phyloP scores from a whole-genome alignment of 2,797 vertebrate genomes.

The Lithobates pipiens region DNA sequence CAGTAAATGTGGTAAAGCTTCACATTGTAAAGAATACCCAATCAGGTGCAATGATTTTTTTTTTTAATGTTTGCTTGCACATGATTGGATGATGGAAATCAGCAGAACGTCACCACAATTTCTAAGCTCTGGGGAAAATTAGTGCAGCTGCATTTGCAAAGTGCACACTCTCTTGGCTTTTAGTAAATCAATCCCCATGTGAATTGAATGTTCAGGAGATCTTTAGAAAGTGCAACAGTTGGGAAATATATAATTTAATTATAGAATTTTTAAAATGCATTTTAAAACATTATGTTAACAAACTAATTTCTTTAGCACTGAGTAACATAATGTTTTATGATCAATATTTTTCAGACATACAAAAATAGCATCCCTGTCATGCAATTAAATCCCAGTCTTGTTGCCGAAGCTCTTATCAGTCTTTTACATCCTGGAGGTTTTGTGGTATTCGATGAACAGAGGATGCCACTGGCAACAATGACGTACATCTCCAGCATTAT shows the following conservation, averaged over 20 bases:
- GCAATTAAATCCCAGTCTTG: constrained; percentile 13
- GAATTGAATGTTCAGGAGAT: too few relatives aligned
- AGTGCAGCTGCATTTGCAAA: too few relatives aligned
- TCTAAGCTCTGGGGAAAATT: too few relatives aligned
- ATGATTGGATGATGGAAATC: too few relatives aligned
- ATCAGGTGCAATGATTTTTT: too few relatives aligned
- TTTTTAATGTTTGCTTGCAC: too few relatives aligned
- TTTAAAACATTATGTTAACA: neutral
- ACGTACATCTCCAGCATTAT: constrained; percentile 53
- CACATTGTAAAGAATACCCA: too few relatives aligned
- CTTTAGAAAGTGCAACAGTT: too few relatives aligned
- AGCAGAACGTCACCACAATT: too few relatives aligned
- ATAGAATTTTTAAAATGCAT: neutral
- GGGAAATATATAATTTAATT: neutral
- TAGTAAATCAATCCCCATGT: too few relatives aligned
- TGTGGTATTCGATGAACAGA: constrained; percentile 37
- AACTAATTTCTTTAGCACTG: neutral
- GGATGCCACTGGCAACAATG: constrained; percentile 56
- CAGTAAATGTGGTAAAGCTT: too few relatives aligned
- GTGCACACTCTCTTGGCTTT: too few relatives aligned
- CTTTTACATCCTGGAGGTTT: constrained; percentile 37
- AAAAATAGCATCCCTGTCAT: neutral
- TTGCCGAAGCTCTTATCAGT: constrained; percentile 32
- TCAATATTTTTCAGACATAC: neutral
- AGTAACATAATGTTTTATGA: neutral